phyloP scores from a whole-genome alignment of 1,140 invertebrate species.

The Kradibia gibbosae region DNA sequence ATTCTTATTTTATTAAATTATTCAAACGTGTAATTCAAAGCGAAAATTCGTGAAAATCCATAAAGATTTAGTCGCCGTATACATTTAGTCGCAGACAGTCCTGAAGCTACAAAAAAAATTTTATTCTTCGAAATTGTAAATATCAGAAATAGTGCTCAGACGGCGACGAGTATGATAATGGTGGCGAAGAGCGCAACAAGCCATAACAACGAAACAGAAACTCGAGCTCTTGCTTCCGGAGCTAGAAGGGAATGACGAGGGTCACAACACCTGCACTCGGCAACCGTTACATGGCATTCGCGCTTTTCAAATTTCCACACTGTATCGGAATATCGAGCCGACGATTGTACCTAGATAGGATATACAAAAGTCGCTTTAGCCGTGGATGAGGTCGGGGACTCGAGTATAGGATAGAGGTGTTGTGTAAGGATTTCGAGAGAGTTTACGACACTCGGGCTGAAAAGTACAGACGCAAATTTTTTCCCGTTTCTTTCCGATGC shows the following conservation, averaged over 20 bases:
- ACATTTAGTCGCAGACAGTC: too few relatives aligned
- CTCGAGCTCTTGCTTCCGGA: background rate
- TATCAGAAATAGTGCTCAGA: too few relatives aligned
- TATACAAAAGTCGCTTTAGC: background rate
- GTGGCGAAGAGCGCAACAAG: background rate
- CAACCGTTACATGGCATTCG: background rate
- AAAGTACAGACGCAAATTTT: background rate
- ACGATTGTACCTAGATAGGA: background rate
- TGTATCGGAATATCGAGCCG: conserved; percentile 13
- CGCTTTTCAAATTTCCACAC: background rate
- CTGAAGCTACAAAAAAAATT: too few relatives aligned
- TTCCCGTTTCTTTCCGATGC: background rate
- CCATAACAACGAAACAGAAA: background rate
- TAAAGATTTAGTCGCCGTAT: too few relatives aligned
- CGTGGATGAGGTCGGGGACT: background rate
- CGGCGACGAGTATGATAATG: too few relatives aligned
- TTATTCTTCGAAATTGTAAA: too few relatives aligned
- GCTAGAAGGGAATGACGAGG: background rate
- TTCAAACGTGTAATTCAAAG: too few relatives aligned
- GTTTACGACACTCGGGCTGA: background rate
- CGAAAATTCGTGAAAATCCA: too few relatives aligned
- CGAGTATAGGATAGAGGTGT: background rate
- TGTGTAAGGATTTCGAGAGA: background rate
- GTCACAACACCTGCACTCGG: background rate
- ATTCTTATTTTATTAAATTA: too few relatives aligned